A percentile compares a stretch with the other conserved stretches of the same genome.
Conservation (phyloP, 2,888 invertebrate species). For the Raillietiella orientalis region DNA sequence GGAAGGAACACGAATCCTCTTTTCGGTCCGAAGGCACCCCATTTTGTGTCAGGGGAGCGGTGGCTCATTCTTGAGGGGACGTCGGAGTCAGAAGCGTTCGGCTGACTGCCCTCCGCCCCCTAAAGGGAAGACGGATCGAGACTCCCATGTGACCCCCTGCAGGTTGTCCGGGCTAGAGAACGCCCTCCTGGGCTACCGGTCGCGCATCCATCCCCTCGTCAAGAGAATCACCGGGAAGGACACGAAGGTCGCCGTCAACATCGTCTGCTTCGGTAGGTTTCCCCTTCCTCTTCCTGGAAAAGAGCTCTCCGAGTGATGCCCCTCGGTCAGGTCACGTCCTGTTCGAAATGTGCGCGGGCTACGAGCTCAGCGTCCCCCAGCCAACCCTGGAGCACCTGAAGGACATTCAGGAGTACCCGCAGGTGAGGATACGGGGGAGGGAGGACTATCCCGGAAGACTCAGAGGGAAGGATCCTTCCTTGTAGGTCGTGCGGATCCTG, state of each 20-base stretch:
- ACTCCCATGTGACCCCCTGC: too few species aligned
- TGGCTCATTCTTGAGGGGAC: too few species aligned
- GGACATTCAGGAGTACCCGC: slow-evolving; percentile 32
- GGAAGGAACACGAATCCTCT: too few species aligned
- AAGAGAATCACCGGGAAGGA: slow-evolving; percentile 17
- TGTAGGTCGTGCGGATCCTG: slow-evolving; percentile 38
- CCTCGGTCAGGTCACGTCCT: slow-evolving; percentile 42
- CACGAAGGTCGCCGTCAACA: slow-evolving; percentile 23
- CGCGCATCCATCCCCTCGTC: slow-evolving; percentile 22
- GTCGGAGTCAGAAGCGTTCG: too few species aligned
- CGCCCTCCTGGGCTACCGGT: slow-evolving; percentile 36
- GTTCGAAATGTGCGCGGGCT: slow-evolving; percentile 69
- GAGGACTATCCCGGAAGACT: too few species aligned
- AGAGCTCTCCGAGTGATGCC: too few species aligned
- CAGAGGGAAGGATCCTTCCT: too few species aligned
- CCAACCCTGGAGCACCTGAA: slow-evolving; percentile 37
- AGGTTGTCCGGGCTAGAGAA: slow-evolving; percentile 61
- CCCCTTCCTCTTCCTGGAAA: neutral
- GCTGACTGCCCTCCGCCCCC: too few species aligned
- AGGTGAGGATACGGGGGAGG: slow-evolving; percentile 24
- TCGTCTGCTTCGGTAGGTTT: slow-evolving; percentile 29
- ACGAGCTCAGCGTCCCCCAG: slow-evolving; percentile 36
- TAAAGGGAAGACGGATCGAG: too few species aligned
- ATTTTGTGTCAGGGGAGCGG: too few species aligned
- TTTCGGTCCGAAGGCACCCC: too few species aligned